A percentile compares a stretch with the other conserved stretches of the same genome.
These are phyloP conservation scores for Athene cunicularia DNA, from an alignment of 2,113 vertebrate species.

Conservation along the genomic window DNA sequence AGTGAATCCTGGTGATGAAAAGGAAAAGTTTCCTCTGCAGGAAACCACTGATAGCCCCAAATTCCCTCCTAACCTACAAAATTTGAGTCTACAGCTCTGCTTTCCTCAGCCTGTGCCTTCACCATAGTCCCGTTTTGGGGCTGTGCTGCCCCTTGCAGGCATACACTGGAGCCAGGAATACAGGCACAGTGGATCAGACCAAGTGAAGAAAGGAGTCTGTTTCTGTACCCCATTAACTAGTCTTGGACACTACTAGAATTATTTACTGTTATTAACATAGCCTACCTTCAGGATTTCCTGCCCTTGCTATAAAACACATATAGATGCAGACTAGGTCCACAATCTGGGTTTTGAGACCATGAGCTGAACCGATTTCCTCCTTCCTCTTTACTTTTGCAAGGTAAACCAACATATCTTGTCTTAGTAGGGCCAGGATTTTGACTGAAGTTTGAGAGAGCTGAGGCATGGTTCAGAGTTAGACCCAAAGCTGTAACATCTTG, in stretches of 20 bases:
- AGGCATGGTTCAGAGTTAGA: neutral
- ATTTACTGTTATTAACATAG: neutral
- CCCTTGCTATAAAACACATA: neutral
- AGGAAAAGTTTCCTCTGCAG: neutral
- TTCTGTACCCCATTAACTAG: neutral
- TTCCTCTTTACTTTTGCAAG: neutral
- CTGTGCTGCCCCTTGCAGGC: neutral
- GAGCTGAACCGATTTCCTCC: neutral
- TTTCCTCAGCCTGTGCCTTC: neutral
- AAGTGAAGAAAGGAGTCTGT: neutral
- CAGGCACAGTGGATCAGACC: neutral
- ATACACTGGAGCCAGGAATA: neutral
- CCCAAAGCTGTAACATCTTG: neutral
- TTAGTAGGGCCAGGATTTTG: neutral
- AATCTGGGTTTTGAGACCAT: neutral
- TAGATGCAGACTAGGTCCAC: neutral
- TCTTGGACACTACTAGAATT: neutral
- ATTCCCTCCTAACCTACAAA: neutral
- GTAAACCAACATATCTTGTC: neutral
- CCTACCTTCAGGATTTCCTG: neutral
- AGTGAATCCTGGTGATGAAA: conserved; percentile 70
- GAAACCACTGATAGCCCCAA: neutral
- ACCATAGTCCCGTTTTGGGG: accelerated
- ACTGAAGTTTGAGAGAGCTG: neutral
- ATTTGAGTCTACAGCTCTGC: neutral